Conservation (phyloP, 1,140 invertebrate genomes). For the Orius insidiosus region DNA sequence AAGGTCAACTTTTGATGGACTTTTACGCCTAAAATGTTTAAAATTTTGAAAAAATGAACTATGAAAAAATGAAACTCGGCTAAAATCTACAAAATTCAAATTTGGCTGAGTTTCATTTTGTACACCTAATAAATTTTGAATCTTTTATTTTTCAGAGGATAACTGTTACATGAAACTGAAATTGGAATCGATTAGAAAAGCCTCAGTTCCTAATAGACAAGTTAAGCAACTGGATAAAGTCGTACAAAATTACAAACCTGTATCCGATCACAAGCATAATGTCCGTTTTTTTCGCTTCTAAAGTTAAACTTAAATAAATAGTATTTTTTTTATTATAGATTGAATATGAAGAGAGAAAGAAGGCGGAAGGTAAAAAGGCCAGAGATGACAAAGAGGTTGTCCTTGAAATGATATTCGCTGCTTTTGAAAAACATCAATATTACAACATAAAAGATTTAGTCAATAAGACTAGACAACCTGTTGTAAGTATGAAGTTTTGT, state of each 20-base stretch:
- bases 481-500: too few species aligned
- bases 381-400: conserved; percentile 91
- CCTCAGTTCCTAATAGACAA: conserved; percentile 55
- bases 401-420: conserved; percentile 86
- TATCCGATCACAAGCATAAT: conserved; percentile 79
- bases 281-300: too few species aligned
- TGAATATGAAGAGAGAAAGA: conserved; percentile 73
- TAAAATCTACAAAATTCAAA: too few species aligned
- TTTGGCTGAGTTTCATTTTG: too few species aligned
- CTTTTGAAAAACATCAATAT: conserved; percentile 99
- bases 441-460: conserved; percentile 97
- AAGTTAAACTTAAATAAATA: too few species aligned
- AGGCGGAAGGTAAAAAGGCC: conserved; percentile 81
- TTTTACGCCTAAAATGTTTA: too few species aligned
- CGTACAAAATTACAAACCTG: conserved; percentile 72
- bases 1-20: too few species aligned
- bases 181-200: conserved; percentile 63
- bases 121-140: too few species aligned
- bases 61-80: too few species aligned
- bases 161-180: conserved; percentile 79
- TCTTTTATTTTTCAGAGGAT: conserved; percentile 50
- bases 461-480: conserved; percentile 62
- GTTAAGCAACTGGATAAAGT: conserved; percentile 65
- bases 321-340: conserved; percentile 24
- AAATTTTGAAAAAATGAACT: too few species aligned